Conservation (phyloP, 2,888 invertebrate genomes). For the Cryptops parisi region DNA sequence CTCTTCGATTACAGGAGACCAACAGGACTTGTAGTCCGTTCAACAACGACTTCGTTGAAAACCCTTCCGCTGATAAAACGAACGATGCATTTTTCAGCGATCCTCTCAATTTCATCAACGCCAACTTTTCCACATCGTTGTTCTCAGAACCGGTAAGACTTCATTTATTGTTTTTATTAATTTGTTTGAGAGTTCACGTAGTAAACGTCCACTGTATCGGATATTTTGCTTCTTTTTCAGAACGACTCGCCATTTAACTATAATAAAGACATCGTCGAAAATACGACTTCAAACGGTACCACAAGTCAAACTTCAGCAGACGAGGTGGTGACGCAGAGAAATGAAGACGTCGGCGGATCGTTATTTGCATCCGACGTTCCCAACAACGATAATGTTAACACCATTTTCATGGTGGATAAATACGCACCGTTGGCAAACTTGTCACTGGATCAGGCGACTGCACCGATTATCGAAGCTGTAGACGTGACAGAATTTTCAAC, state of each 20-base stretch:
- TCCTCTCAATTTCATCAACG: conserved; percentile 10
- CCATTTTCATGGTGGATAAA: not conserved
- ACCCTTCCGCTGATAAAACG: not conserved
- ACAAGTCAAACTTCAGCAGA: no score
- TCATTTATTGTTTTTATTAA: not conserved
- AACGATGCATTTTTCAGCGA: conserved; percentile 11
- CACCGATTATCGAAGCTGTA: not conserved
- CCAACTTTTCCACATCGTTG: conserved; percentile 8
- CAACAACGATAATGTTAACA: no score
- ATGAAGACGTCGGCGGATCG: not conserved
- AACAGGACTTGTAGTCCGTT: no score
- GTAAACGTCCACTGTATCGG: no score
- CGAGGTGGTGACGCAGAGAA: not conserved
- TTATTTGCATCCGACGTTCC: not conserved
- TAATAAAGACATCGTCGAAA: no score
- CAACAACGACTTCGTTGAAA: conserved; percentile 1
- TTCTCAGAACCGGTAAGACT: not conserved
- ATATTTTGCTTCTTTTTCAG: no score
- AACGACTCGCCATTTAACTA: no score
- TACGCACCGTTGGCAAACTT: conserved; percentile 6
- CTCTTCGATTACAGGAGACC: no score
- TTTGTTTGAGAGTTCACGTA: not conserved
- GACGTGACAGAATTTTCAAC: not conserved
- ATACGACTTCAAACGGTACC: no score
- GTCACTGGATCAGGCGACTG: not conserved